phyloP scores from a whole-genome alignment of 2,797 vertebrate species.

The Chaenodraco wilsoni region DNA sequence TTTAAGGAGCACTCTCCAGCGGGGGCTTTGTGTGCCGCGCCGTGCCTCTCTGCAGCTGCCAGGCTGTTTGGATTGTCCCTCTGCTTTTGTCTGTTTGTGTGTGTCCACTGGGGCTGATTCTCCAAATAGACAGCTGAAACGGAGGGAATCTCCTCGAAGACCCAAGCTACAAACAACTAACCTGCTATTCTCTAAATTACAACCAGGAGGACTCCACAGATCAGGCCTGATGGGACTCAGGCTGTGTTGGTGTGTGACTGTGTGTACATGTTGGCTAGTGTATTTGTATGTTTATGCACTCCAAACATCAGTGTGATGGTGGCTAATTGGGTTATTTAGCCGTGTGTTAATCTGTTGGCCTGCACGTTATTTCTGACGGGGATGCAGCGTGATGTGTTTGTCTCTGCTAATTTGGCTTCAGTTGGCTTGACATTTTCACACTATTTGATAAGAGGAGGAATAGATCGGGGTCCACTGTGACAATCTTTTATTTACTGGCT shows the following conservation, averaged over 20 bases:
- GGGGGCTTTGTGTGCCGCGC: constrained; percentile 12
- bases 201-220: constrained; percentile 59
- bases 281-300: not conserved
- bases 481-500: constrained; percentile 83
- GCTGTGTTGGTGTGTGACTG: not conserved
- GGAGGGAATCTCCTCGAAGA: constrained; percentile 55
- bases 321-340: constrained; percentile 2
- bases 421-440: constrained; percentile 77
- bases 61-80: constrained; percentile 31
- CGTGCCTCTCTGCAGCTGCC: constrained; percentile 33
- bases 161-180: constrained; percentile 70
- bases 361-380: constrained; percentile 75
- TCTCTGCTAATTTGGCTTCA: constrained; percentile 73
- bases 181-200: constrained; percentile 73
- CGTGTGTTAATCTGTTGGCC: constrained; percentile 61
- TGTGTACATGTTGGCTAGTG: not conserved
- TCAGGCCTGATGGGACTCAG: constrained; percentile 48
- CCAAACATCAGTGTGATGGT: constrained; percentile 29
- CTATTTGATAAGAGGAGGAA: constrained; percentile 77
- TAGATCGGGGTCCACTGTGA: constrained; percentile 67
- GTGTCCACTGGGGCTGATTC: constrained; percentile 44
- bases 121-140: constrained; percentile 47
- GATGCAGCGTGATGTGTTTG: constrained; percentile 75
- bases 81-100: constrained; percentile 13
- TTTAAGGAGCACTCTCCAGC: constrained; percentile 40